Base-by-base conservation (phyloP, 2,888 invertebrate genomes). In the Pterostichus madidus region DNA sequence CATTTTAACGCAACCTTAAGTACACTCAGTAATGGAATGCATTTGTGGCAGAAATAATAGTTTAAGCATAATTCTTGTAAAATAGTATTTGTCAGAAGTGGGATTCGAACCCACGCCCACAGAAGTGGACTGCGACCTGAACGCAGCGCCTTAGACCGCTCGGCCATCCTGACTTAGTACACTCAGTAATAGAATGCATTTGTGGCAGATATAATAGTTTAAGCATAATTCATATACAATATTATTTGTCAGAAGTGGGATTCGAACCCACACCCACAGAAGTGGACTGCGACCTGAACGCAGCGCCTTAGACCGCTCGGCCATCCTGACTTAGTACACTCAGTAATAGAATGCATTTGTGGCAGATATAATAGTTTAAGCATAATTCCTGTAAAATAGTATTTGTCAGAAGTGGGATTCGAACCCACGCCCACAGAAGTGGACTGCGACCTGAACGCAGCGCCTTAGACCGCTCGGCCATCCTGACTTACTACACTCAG, bases 401-500 rank as follows among this genome's bases (percentile, higher is more conserved):
- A 24, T 24, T 24, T 24, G 24, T 24, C 24, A 24, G 3, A 24
- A 24, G 3, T 24, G 24, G 24, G 1, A 24, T 24, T 24, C 24
- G 24, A 24, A 24, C 24, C 24, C 24, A 24, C 24, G 24, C 24
- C 4, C 93, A 93, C 93, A 94, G 92, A 92, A 90, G 93, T 88
- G 94, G 95, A 95, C 95, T 95, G 92, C 94, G 92, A 94, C 93
- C 93, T 93, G 93, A 94, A 92, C 92, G 93, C 93, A 90, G 92
- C 95, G 24, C 95, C 95, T 96, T 96, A 95, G 95, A 95, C 95
- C 95, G 94, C 95, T 95, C 94, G 94, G 94, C 94, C 94, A 95
- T 94, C 94, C 94, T 95, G 94, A 95, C 94, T 52, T 2, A 2
- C 1, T 24, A 24, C 24, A 24, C 46, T 46, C n/a, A 46, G 8